Evolutionary conservation across 2,113 vertebrate genomes (phyloP).

Genomic region (Lamprologus speciosus): DNA sequence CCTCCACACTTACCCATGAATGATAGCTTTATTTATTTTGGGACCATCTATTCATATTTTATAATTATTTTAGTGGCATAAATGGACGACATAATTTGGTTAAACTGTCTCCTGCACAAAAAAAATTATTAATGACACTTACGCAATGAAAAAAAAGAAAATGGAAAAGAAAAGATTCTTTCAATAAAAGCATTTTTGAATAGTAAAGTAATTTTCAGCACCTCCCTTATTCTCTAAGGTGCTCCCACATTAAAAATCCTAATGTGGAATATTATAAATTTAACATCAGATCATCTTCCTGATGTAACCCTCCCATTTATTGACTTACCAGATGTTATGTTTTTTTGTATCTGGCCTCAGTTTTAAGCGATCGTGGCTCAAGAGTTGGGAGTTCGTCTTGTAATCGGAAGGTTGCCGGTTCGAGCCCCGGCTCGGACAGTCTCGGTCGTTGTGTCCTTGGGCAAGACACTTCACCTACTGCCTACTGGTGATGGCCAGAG

Average conservation of each 20-base stretch:
- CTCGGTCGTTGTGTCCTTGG: too few relatives aligned
- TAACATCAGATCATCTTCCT: not conserved
- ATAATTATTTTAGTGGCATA: not conserved
- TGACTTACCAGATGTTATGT: not conserved
- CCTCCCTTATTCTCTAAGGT: fast-evolving
- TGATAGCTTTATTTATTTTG: not conserved
- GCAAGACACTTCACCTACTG: too few relatives aligned
- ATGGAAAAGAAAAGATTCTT: fast-evolving
- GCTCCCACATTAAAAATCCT: not conserved
- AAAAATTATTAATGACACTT: not conserved
- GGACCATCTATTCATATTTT: not conserved
- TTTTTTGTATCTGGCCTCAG: not conserved
- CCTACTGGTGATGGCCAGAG: too few relatives aligned
- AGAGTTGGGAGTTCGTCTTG: fast-evolving
- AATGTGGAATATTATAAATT: not conserved
- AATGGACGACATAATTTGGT: not conserved
- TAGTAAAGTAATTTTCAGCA: not conserved
- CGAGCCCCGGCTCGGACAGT: too few relatives aligned
- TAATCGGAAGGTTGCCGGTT: fast-evolving
- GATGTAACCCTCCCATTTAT: not conserved
- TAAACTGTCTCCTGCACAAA: not conserved
- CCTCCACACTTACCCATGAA: not conserved
- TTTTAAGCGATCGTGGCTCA: not conserved
- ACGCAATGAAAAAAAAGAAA: not conserved
- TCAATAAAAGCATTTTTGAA: not conserved